Conservation (phyloP, 2,113 vertebrate species). For the Regulus satrapa region DNA sequence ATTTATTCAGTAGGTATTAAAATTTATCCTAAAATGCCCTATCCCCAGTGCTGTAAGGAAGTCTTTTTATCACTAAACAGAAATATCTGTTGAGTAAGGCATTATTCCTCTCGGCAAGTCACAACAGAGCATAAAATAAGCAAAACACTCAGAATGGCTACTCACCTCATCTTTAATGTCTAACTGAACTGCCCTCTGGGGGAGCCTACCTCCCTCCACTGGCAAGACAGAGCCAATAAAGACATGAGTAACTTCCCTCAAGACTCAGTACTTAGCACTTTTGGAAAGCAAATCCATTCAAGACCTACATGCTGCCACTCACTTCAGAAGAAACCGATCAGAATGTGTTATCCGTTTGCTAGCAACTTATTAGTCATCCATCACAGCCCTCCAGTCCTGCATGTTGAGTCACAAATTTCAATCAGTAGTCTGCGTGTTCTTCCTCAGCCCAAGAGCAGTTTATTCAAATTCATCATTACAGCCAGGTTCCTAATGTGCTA, state of each 20-base stretch:
- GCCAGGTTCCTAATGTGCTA: not conserved
- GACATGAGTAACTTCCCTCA: not conserved
- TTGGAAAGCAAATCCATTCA: not conserved
- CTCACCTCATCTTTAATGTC: not conserved
- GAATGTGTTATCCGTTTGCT: not conserved
- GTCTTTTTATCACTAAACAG: not conserved
- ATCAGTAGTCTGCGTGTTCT: not conserved
- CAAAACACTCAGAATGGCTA: not conserved
- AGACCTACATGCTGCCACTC: not conserved
- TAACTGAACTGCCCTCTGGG: conserved; percentile 21
- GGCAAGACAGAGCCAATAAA: not conserved
- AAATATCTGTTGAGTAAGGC: not conserved
- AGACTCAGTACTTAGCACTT: not conserved
- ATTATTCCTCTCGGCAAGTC: not conserved
- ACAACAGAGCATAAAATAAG: not conserved
- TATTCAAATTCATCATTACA: not conserved
- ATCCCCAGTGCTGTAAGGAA: not conserved
- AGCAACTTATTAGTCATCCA: not conserved
- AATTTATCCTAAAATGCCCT: not conserved
- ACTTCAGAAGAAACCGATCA: not conserved
- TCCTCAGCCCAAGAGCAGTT: not conserved
- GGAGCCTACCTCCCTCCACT: not conserved
- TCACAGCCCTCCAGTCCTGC: not conserved
- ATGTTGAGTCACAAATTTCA: conserved; percentile 3
- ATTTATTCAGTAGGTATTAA: not conserved